These are phyloP conservation scores for Cephus spinipes DNA, from an alignment of 2,888 invertebrate species.

Conservation along the genomic window DNA sequence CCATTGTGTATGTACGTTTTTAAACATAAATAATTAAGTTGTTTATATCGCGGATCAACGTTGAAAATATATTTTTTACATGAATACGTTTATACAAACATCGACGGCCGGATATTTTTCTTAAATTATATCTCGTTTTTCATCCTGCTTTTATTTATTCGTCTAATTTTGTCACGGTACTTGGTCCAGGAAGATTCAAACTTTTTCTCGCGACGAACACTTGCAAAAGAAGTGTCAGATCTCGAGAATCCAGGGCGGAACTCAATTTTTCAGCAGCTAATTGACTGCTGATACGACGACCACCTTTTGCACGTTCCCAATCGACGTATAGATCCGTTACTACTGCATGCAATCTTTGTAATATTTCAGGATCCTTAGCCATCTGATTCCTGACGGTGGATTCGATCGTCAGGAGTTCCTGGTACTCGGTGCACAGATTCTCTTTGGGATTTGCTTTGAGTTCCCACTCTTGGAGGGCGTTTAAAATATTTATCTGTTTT, in stretches of 20 bases:
- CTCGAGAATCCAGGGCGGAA: slow-evolving; percentile 50
- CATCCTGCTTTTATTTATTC: slow-evolving; percentile 6
- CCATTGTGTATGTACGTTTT: slow-evolving; percentile 45
- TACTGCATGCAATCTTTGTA: slow-evolving; percentile 51
- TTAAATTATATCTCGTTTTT: background rate
- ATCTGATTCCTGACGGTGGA: slow-evolving; percentile 41
- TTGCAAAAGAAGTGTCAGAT: slow-evolving; percentile 49
- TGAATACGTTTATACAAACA: slow-evolving; percentile 56
- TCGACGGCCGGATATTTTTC: background rate
- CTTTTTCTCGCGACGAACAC: slow-evolving; percentile 44
- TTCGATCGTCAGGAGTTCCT: slow-evolving; percentile 53
- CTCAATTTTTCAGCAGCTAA: slow-evolving; percentile 51
- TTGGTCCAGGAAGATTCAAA: slow-evolving; percentile 4
- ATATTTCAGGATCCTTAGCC: slow-evolving; percentile 48
- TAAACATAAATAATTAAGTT: slow-evolving; percentile 40
- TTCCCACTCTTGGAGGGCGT: slow-evolving; percentile 59
- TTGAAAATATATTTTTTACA: slow-evolving; percentile 66
- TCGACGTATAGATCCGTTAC: slow-evolving; percentile 61
- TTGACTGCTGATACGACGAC: slow-evolving; percentile 54
- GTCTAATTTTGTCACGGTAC: slow-evolving; percentile 19
- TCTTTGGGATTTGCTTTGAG: slow-evolving; percentile 52
- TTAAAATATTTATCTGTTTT: slow-evolving; percentile 53
- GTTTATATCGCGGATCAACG: slow-evolving; percentile 52
- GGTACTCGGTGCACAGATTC: slow-evolving; percentile 55
- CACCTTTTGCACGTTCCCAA: slow-evolving; percentile 60